Conservation (phyloP, 2,113 vertebrate genomes). For the Noctilio leporinus region DNA sequence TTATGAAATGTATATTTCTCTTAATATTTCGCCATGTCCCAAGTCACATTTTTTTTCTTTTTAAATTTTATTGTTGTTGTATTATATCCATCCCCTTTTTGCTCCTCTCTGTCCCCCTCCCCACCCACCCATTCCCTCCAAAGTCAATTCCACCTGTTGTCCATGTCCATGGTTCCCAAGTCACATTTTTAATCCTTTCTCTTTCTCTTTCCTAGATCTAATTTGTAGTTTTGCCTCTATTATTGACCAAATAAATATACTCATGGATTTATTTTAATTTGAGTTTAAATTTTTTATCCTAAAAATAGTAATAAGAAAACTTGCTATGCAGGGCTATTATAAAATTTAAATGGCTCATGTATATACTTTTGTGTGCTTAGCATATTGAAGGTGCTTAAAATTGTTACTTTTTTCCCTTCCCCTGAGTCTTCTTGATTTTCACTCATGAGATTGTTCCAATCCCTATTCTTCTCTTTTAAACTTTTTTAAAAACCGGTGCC, state of each 20-base stretch:
- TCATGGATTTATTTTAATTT: conserved; percentile 7
- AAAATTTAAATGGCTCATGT: not conserved
- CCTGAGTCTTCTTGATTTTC: not conserved
- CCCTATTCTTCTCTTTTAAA: not conserved
- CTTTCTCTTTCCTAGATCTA: not conserved
- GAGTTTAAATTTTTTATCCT: conserved; percentile 4
- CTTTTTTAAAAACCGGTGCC: not conserved
- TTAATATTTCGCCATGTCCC: not conserved
- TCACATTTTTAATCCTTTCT: not conserved
- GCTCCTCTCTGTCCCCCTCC: too few relatives aligned
- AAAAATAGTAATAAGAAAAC: not conserved
- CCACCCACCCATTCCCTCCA: too few relatives aligned
- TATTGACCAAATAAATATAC: not conserved
- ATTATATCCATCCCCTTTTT: too few relatives aligned
- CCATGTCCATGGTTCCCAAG: not conserved
- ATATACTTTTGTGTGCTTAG: not conserved
- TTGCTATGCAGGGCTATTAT: not conserved
- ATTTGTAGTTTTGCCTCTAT: not conserved
- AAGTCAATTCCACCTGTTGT: too few relatives aligned
- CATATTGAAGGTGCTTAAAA: not conserved
- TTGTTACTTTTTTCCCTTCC: not conserved
- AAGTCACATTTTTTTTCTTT: conserved; percentile 9
- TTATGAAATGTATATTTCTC: not conserved
- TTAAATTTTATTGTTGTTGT: too few relatives aligned
- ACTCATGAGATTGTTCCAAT: not conserved